Conservation (phyloP, 2,797 vertebrate species). For the Miichthys miiuy region DNA sequence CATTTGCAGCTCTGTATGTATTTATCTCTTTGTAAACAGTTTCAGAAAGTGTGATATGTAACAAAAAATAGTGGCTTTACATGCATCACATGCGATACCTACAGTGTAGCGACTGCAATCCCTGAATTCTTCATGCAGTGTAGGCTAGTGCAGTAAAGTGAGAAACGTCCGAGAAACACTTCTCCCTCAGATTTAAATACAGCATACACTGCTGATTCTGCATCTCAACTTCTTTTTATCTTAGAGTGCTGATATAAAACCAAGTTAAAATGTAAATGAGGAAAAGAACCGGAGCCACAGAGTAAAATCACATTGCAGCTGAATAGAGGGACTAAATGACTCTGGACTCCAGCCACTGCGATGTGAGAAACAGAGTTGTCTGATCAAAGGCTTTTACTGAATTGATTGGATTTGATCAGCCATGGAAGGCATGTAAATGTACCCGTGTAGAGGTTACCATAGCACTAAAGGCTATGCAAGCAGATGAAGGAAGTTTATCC, state of each 20-base stretch:
- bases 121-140: not conserved
- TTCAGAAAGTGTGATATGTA: not conserved
- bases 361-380: not conserved
- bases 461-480: slow-evolving; percentile 25
- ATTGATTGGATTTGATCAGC: slow-evolving; percentile 42
- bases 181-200: not conserved
- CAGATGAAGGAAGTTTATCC: slow-evolving; percentile 58
- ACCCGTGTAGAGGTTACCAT: slow-evolving; percentile 33
- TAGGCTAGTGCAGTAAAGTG: not conserved
- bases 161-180: not conserved
- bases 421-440: slow-evolving; percentile 35
- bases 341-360: not conserved
- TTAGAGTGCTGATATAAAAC: not conserved
- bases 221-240: not conserved
- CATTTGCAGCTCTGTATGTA: slow-evolving; percentile 6
- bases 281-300: not conserved
- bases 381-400: slow-evolving; percentile 7
- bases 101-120: not conserved
- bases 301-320: too few species aligned
- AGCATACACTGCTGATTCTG: slow-evolving; percentile 2
- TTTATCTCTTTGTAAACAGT: not conserved
- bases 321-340: not conserved
- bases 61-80: not conserved
- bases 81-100: not conserved
- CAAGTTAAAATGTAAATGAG: not conserved